A percentile compares a stretch with the other conserved stretches of the same genome.
Evolutionary conservation across 2,888 invertebrate species (phyloP).

Genomic region (Holacanthella duospinosa): DNA sequence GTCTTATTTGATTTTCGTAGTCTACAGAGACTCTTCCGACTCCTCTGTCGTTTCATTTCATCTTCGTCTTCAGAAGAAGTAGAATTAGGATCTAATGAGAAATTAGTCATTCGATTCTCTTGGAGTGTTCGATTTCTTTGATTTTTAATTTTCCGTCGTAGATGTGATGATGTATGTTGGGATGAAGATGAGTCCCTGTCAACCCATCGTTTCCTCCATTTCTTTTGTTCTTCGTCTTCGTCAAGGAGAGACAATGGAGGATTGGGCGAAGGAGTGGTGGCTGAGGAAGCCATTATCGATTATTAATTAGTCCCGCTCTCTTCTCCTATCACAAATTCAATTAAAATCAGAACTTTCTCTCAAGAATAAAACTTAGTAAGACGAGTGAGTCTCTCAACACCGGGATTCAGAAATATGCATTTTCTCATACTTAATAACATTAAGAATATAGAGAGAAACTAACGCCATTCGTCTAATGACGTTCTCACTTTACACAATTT

Average conservation of each 20-base stretch:
- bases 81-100: background rate
- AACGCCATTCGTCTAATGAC: conserved; percentile 9
- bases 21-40: background rate
- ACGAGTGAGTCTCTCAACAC: background rate
- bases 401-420: background rate
- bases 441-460: background rate
- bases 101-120: background rate
- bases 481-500: background rate
- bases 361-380: background rate
- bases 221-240: background rate
- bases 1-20: background rate
- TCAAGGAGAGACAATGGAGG: conserved; percentile 3
- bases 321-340: conserved; percentile 28
- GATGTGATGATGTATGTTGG: background rate
- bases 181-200: conserved; percentile 1
- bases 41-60: background rate
- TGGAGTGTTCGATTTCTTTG: conserved; percentile 1
- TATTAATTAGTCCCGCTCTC: conserved; percentile 29
- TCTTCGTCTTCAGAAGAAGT: background rate
- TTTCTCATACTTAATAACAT: background rate
- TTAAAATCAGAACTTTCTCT: conserved; percentile 27
- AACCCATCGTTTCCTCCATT: background rate
- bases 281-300: conserved; percentile 33
- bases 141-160: background rate
- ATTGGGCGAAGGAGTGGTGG: conserved; percentile 10